phyloP scores from a whole-genome alignment of 2,797 vertebrate species.

The Coregonus suidteri region DNA sequence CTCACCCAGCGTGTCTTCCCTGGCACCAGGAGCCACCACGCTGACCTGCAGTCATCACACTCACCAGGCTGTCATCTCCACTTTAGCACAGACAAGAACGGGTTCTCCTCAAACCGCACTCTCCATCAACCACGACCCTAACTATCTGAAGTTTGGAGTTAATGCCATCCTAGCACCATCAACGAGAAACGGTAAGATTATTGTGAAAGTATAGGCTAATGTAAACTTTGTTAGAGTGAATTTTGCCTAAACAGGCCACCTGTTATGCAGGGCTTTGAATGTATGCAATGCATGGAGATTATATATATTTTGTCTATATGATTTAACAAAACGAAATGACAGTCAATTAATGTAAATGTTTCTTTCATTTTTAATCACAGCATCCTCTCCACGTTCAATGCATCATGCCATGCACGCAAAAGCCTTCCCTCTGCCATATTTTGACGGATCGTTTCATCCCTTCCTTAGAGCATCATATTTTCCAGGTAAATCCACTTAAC shows the following conservation, averaged over 20 bases:
- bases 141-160: slow-evolving; percentile 93
- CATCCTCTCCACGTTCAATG: slow-evolving; percentile 74
- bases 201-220: neutral
- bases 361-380: slow-evolving; percentile 60
- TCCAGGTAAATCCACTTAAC: slow-evolving; percentile 80
- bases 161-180: slow-evolving; percentile 91
- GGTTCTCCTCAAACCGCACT: slow-evolving; percentile 67
- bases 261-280: neutral
- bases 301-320: neutral
- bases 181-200: slow-evolving; percentile 80
- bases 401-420: slow-evolving; percentile 84
- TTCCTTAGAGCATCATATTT: slow-evolving; percentile 91
- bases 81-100: slow-evolving; percentile 59
- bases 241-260: neutral
- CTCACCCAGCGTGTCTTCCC: slow-evolving; percentile 67
- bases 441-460: slow-evolving; percentile 90
- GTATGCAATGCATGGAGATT: neutral
- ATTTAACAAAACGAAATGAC: neutral
- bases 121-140: slow-evolving; percentile 71
- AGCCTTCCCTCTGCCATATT: slow-evolving; percentile 87
- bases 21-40: slow-evolving; percentile 61
- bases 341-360: neutral
- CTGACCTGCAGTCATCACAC: slow-evolving; percentile 47
- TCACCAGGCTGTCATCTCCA: slow-evolving; percentile 41
- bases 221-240: neutral